Evolutionary conservation across 2,888 invertebrate species (phyloP).

Genomic region (Serripes groenlandicus): DNA sequence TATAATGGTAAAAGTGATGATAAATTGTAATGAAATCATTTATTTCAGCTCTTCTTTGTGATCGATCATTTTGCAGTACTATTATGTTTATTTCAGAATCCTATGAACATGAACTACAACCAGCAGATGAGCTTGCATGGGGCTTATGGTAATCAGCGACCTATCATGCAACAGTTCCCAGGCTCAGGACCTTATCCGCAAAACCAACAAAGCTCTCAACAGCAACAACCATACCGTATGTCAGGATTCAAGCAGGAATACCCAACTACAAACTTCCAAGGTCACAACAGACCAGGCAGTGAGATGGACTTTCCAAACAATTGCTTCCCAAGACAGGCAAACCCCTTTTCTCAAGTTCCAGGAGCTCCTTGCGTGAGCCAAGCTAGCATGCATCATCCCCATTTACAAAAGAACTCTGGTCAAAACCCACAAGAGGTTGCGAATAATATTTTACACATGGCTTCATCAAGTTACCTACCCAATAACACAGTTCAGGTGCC

Average conservation of each 20-base stretch:
- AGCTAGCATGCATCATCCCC: slow-evolving; percentile 55
- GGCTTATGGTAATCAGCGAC: slow-evolving; percentile 12
- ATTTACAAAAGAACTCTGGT: slow-evolving; percentile 50
- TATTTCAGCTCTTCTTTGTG: no score
- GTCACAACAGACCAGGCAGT: neutral
- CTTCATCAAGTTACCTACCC: slow-evolving; percentile 77
- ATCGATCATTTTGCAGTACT: no score
- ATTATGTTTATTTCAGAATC: slow-evolving; percentile 37
- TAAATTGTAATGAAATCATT: no score
- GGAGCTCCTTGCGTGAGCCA: slow-evolving; percentile 32
- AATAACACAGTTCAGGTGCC: slow-evolving; percentile 82
- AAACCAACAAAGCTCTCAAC: neutral
- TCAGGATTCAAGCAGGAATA: slow-evolving; percentile 6
- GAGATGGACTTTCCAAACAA: neutral
- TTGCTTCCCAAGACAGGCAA: slow-evolving; percentile 1
- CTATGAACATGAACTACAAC: slow-evolving; percentile 23
- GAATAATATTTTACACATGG: slow-evolving; percentile 85
- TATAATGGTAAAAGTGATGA: no score
- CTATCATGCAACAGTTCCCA: slow-evolving; percentile 4
- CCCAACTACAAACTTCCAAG: neutral
- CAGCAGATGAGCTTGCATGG: slow-evolving; percentile 14
- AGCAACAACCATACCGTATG: neutral
- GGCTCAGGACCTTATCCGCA: neutral
- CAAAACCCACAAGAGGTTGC: slow-evolving; percentile 85
- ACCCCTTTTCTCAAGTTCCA: slow-evolving; percentile 3